Conservation (phyloP, 2,888 invertebrate genomes). For the Dexiosoma caninum region DNA sequence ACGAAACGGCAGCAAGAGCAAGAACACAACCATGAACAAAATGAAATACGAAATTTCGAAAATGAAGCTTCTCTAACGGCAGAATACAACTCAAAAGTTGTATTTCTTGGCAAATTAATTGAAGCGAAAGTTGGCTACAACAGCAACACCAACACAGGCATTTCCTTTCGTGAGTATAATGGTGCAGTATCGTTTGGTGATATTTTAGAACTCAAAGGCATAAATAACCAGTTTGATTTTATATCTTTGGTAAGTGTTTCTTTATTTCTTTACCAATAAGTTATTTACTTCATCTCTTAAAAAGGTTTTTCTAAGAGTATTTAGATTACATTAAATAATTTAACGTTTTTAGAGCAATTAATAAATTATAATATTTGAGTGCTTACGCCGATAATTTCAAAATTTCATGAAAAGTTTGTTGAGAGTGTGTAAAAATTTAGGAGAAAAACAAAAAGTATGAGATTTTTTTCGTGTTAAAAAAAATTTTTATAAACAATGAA, state of each 20-base stretch:
- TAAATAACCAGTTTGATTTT: slow-evolving; percentile 61
- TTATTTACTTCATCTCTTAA: background rate
- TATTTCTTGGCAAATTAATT: slow-evolving; percentile 78
- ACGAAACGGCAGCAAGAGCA: slow-evolving; percentile 5
- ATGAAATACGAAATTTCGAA: slow-evolving; percentile 43
- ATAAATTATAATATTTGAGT: no score
- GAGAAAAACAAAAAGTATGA: no score
- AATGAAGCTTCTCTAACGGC: slow-evolving; percentile 65
- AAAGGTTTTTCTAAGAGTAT: background rate
- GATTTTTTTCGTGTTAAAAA: no score
- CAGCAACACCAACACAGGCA: slow-evolving; percentile 36
- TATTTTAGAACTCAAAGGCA: slow-evolving; percentile 56
- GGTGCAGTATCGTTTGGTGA: slow-evolving; percentile 25
- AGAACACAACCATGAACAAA: slow-evolving; percentile 15
- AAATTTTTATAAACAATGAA: no score
- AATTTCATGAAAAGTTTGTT: no score
- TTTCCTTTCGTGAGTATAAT: slow-evolving; percentile 61
- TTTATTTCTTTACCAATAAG: background rate
- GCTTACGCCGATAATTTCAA: no score
- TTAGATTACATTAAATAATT: no score
- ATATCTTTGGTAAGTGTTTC: slow-evolving; percentile 58
- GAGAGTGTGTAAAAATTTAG: no score
- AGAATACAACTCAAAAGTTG: slow-evolving; percentile 69
- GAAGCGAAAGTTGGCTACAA: slow-evolving; percentile 73
- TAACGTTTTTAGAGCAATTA: no score